phyloP scores from a whole-genome alignment of 2,888 invertebrate species.

The Drosophila meridiana region DNA sequence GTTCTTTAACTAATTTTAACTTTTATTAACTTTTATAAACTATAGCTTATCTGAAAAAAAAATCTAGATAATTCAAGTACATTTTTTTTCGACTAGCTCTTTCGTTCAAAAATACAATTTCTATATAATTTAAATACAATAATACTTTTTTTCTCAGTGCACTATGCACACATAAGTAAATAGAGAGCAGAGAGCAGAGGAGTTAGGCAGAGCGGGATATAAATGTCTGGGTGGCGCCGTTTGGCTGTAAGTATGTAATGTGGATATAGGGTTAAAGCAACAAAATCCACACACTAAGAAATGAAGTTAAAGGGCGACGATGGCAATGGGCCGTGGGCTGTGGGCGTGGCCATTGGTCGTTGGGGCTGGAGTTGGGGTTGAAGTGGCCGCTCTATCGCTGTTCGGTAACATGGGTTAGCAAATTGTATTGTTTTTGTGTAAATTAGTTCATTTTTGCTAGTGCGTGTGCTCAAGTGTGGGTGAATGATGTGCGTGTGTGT shows the following conservation, averaged over 20 bases:
- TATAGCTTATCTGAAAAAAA: no score
- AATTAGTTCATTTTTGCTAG: slow-evolving; percentile 71
- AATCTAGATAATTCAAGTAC: no score
- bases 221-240: slow-evolving; percentile 77
- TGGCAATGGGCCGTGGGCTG: slow-evolving; percentile 6
- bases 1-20: no score
- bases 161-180: slow-evolving; percentile 13
- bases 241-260: slow-evolving; percentile 64
- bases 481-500: background rate
- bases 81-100: no score
- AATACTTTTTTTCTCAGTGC: slow-evolving; percentile 28
- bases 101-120: no score
- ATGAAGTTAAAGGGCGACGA: slow-evolving; percentile 21
- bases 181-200: background rate
- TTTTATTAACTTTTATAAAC: no score
- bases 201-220: slow-evolving; percentile 48
- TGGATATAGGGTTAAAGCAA: slow-evolving; percentile 66
- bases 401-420: slow-evolving; percentile 72
- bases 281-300: slow-evolving; percentile 41
- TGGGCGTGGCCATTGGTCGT: background rate
- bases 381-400: slow-evolving; percentile 1
- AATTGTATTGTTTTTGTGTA: slow-evolving; percentile 80
- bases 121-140: no score
- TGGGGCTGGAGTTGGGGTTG: background rate
- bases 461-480: background rate